phyloP scores from a whole-genome alignment of 2,797 vertebrate genomes.

The Sparidentex hasta region DNA sequence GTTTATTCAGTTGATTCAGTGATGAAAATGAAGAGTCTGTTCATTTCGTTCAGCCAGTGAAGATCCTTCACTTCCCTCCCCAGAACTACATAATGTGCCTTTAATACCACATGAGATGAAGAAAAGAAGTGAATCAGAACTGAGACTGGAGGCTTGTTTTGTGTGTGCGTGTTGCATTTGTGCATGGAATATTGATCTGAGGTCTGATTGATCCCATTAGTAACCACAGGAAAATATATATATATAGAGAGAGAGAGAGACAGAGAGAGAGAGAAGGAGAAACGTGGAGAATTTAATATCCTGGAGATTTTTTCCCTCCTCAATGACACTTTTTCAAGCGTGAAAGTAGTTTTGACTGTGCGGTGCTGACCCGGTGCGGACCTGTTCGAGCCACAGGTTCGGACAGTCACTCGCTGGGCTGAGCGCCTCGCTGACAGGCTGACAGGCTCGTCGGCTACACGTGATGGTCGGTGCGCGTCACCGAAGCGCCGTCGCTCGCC shows the following conservation, averaged over 20 bases:
- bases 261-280: no score
- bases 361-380: slow-evolving; percentile 4
- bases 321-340: not conserved
- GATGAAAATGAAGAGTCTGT: no score
- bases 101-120: not conserved
- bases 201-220: not conserved
- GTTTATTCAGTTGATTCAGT: no score
- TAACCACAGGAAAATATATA: no score
- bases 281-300: not conserved
- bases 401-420: slow-evolving; percentile 68
- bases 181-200: not conserved
- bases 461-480: slow-evolving; percentile 80
- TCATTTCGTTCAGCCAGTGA: no score
- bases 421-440: slow-evolving; percentile 48
- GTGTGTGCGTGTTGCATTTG: not conserved
- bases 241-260: no score
- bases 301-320: not conserved
- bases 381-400: slow-evolving; percentile 8
- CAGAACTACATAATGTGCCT: no score
- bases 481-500: slow-evolving; percentile 67
- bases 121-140: not conserved
- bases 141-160: not conserved
- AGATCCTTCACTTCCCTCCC: no score
- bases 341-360: not conserved
- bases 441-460: slow-evolving; percentile 66